Evolutionary conservation across 2,888 invertebrate genomes (phyloP).

Genomic region (Melieria picta): DNA sequence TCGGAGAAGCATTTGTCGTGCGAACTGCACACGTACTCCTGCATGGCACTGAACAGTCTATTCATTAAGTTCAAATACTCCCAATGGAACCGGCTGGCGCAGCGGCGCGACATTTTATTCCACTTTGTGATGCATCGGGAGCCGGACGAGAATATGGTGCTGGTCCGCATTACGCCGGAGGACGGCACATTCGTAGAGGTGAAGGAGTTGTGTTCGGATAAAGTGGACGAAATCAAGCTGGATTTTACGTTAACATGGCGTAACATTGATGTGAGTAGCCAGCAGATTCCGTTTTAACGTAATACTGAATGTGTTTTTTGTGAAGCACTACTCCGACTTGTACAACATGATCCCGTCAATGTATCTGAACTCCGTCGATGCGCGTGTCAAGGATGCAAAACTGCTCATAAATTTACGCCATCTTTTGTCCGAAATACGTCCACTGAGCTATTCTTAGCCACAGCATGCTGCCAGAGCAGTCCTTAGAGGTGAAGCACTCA

Average conservation of each 20-base stretch:
- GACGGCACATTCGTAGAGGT: conserved; percentile 56
- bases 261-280: conserved; percentile 54
- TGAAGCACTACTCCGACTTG: conserved; percentile 56
- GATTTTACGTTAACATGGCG: conserved; percentile 56
- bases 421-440: conserved; percentile 53
- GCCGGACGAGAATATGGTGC: conserved; percentile 45
- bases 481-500: background rate
- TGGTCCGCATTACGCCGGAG: conserved; percentile 56
- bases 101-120: conserved; percentile 54
- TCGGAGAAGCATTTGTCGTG: conserved; percentile 57
- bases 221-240: conserved; percentile 50
- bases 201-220: conserved; percentile 54
- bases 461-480: background rate
- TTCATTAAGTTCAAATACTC: conserved; percentile 55
- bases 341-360: conserved; percentile 54
- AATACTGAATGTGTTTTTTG: background rate
- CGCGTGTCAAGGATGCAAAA: conserved; percentile 47
- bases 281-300: background rate
- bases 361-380: conserved; percentile 46
- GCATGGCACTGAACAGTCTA: conserved; percentile 54
- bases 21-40: conserved; percentile 57
- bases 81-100: conserved; percentile 60
- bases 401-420: conserved; percentile 49
- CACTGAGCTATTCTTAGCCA: conserved; percentile 56
- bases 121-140: conserved; percentile 51